phyloP scores from a whole-genome alignment of 30 jellyfish, hydroid and myxozoan genomes.

The Pseudorhiza aurosa region DNA sequence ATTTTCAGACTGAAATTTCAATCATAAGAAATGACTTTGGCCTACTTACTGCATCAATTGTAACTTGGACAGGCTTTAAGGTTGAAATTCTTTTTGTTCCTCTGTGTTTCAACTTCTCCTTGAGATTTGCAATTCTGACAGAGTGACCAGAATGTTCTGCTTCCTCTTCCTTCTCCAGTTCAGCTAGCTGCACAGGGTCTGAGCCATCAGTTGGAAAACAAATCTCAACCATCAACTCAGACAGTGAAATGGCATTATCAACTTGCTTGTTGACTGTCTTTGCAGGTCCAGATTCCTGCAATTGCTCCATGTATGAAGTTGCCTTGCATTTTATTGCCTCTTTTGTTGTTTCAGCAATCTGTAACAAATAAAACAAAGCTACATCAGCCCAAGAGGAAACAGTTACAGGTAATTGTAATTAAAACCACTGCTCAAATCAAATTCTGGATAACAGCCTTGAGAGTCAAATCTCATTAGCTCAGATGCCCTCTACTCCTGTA shows the following conservation, averaged over 20 bases:
- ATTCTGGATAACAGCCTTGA: too few species aligned
- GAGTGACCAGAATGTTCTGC: conserved; percentile 78
- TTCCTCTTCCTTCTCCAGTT: conserved; percentile 89
- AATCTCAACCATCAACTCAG: conserved; percentile 95
- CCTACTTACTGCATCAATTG: conserved; percentile 91
- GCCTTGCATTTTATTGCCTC: conserved; percentile 67
- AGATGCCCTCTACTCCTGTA: too few species aligned
- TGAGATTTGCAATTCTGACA: conserved; percentile 71
- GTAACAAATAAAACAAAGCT: neutral
- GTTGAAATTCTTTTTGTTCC: conserved; percentile 80
- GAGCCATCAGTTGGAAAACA: conserved; percentile 97
- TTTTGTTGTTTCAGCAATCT: conserved; percentile 95
- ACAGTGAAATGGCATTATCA: conserved; percentile 94
- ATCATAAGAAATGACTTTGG: too few species aligned
- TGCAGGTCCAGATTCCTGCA: conserved; percentile 52
- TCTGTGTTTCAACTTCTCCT: conserved; percentile 75
- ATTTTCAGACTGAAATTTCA: too few species aligned
- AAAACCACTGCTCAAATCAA: too few species aligned
- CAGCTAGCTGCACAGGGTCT: conserved; percentile 83
- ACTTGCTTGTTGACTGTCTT: conserved; percentile 79
- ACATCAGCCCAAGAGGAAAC: too few species aligned
- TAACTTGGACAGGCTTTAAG: conserved; percentile 72
- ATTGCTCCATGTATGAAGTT: conserved; percentile 34
- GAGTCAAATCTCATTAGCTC: too few species aligned
- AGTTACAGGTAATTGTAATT: too few species aligned